Percentiles rank a stretch among this genome's conserved stretches.
phyloP scores from a whole-genome alignment of 2,888 invertebrate genomes.

The Ormyrus nitidulus region DNA sequence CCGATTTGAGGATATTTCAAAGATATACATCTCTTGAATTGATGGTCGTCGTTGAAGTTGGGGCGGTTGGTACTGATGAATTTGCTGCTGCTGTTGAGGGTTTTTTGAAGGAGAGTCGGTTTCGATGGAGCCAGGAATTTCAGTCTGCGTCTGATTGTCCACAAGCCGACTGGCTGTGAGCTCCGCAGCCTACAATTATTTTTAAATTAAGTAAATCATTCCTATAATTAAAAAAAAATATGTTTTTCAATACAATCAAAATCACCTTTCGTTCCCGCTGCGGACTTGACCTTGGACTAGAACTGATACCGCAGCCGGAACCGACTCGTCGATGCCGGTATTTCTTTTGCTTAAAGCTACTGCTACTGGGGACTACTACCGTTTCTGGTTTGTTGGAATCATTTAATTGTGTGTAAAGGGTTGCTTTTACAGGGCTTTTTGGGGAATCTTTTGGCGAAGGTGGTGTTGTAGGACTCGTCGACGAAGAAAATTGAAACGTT shows the following conservation, averaged over 20 bases:
- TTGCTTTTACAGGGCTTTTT: conserved; percentile 79
- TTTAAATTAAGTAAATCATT: not conserved
- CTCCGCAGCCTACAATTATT: conserved; percentile 65
- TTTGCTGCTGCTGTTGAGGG: conserved; percentile 7
- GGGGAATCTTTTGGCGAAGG: conserved; percentile 68
- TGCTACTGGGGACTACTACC: conserved; percentile 73
- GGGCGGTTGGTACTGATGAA: not conserved
- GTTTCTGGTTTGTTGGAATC: conserved; percentile 79
- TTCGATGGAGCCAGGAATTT: conserved; percentile 80
- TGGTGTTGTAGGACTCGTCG: conserved; percentile 68
- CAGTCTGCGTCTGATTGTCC: conserved; percentile 83
- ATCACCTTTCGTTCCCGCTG: conserved; percentile 77
- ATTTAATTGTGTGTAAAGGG: conserved; percentile 79
- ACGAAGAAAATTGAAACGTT: conserved; percentile 67
- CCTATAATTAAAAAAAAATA: conserved; percentile 10
- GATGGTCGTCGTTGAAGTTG: conserved; percentile 40
- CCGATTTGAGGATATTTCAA: conserved; percentile 52
- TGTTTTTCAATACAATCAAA: conserved; percentile 3
- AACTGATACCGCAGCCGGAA: conserved; percentile 80
- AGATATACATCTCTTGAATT: conserved; percentile 53
- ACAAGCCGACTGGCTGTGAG: conserved; percentile 74
- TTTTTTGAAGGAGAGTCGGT: conserved; percentile 72
- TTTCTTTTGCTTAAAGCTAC: conserved; percentile 76
- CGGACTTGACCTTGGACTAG: conserved; percentile 76
- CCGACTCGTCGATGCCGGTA: conserved; percentile 79